These are phyloP conservation scores for Pardosa pseudoannulata DNA, from an alignment of 2,888 invertebrate species.

Conservation along the genomic window DNA sequence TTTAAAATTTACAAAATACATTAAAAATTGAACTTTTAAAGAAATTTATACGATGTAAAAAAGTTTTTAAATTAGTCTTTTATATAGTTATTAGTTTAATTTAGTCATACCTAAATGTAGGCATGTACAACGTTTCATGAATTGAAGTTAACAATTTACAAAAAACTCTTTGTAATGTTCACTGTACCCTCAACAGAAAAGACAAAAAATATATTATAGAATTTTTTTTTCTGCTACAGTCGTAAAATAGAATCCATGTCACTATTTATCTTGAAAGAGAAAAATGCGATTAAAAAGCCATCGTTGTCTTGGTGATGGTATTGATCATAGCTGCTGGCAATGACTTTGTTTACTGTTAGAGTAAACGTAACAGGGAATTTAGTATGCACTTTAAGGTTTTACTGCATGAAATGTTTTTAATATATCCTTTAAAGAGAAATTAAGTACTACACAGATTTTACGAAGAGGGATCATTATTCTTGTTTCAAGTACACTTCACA, in stretches of 20 bases:
- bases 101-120: no score
- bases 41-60: no score
- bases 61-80: no score
- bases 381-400: conserved; percentile 38
- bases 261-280: conserved; percentile 41
- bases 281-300: conserved; percentile 58
- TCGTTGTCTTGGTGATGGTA: conserved; percentile 60
- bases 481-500: not conserved
- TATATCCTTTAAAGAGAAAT: not conserved
- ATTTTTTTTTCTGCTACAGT: not conserved
- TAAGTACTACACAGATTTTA: not conserved
- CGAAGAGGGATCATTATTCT: not conserved
- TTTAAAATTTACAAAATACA: no score
- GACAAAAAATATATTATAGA: not conserved
- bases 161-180: no score
- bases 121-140: no score
- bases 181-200: no score
- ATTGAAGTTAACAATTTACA: no score
- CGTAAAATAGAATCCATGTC: conserved; percentile 34
- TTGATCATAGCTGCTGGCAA: conserved; percentile 45
- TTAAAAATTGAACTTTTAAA: no score
- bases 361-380: conserved; percentile 32
- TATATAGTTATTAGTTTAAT: no score
- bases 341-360: conserved; percentile 51
- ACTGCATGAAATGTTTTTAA: conserved; percentile 18